phyloP scores from a whole-genome alignment of 1,140 invertebrate species.

The Neotoxoptera formosana region DNA sequence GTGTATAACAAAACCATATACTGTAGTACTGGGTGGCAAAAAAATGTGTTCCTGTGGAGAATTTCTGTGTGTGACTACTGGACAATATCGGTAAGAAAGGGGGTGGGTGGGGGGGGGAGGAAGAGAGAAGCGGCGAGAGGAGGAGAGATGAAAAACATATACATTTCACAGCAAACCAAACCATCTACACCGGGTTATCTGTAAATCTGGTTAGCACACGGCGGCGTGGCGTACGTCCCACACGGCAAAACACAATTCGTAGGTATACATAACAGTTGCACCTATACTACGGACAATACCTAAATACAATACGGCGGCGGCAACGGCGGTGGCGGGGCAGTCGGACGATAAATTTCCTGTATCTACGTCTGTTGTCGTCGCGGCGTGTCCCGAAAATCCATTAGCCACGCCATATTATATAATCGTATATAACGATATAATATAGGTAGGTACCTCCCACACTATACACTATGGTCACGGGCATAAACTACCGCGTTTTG shows the following conservation, averaged over 20 bases:
- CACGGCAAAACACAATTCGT: neutral
- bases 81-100: neutral
- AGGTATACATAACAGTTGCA: neutral
- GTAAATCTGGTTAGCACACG: neutral
- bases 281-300: neutral
- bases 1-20: neutral
- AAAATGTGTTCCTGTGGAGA: neutral
- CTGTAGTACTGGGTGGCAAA: neutral
- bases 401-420: slow-evolving; percentile 9
- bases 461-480: no score
- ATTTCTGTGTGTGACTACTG: neutral
- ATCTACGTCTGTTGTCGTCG: neutral
- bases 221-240: neutral
- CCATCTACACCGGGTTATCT: neutral
- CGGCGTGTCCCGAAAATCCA: slow-evolving; percentile 1
- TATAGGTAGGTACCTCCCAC: neutral
- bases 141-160: neutral
- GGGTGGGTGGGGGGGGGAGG: neutral
- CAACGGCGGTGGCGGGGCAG: neutral
- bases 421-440: neutral
- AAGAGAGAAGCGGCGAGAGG: no score
- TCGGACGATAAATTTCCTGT: neutral
- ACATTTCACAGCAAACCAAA: neutral
- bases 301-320: neutral
- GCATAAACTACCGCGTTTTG: neutral